These are phyloP conservation scores for Elanoides forficatus DNA, from an alignment of 2,113 vertebrate species.

Conservation along the genomic window DNA sequence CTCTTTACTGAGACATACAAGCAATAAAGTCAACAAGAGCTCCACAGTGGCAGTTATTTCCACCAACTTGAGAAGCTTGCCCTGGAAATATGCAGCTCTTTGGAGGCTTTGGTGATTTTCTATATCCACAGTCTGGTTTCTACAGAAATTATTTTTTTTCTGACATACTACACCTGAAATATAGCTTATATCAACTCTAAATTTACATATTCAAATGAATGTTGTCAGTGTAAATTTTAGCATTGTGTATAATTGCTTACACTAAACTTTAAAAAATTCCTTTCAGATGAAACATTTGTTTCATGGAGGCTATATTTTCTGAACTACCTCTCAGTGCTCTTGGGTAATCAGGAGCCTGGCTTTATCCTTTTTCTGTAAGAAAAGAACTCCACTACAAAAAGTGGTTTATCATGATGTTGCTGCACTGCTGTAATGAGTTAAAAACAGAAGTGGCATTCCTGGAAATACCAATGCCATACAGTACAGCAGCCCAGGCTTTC, in stretches of 20 bases:
- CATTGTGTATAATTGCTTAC: neutral
- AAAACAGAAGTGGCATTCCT: neutral
- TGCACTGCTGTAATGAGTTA: neutral
- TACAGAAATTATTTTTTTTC: neutral
- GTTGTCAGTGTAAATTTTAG: neutral
- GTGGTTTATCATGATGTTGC: neutral
- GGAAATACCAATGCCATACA: neutral
- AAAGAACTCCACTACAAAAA: neutral
- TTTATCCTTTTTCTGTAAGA: neutral
- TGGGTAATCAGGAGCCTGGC: neutral
- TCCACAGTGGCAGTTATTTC: neutral
- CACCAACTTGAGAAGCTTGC: neutral
- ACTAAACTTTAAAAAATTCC: neutral
- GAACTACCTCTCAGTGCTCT: neutral
- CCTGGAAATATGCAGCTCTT: neutral
- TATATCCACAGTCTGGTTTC: neutral
- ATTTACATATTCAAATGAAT: slow-evolving; percentile 19
- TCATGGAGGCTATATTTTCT: neutral
- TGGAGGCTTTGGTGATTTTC: neutral
- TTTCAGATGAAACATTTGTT: neutral
- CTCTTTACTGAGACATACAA: neutral
- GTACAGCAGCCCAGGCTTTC: neutral
- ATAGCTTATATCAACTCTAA: neutral
- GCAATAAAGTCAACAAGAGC: neutral
- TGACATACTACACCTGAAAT: neutral